phyloP scores from a whole-genome alignment of 2,113 vertebrate genomes.

The Alces alces region DNA sequence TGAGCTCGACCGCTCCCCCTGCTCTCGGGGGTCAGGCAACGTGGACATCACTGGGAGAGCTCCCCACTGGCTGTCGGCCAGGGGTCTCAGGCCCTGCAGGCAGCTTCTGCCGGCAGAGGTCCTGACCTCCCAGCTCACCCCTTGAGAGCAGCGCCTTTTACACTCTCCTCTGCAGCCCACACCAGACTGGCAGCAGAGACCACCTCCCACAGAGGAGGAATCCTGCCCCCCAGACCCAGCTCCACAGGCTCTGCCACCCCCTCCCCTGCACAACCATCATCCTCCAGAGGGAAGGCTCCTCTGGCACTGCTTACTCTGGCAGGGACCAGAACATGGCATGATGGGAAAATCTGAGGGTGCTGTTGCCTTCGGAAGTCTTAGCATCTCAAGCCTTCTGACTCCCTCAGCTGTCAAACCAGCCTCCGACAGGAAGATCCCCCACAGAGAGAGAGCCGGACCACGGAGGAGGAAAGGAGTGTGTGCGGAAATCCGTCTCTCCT shows the following conservation, averaged over 20 bases:
- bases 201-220: neutral
- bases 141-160: neutral
- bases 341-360: fast-evolving
- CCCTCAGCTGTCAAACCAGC: neutral
- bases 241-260: neutral
- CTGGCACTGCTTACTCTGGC: neutral
- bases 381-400: neutral
- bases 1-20: fast-evolving
- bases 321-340: neutral
- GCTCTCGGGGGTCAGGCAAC: neutral
- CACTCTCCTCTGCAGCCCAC: no score
- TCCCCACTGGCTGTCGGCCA: fast-evolving
- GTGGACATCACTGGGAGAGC: fast-evolving
- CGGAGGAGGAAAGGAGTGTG: no score
- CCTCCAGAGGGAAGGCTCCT: neutral
- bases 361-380: neutral
- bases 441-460: neutral
- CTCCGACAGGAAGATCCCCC: neutral
- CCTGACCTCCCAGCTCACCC: neutral
- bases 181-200: neutral
- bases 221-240: neutral
- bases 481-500: neutral
- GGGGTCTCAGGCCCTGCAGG: neutral
- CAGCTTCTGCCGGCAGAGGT: neutral
- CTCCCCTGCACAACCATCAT: no score